These are phyloP conservation scores for Myotis myotis DNA, from an alignment of 2,797 vertebrate genomes.

Conservation along the genomic window DNA sequence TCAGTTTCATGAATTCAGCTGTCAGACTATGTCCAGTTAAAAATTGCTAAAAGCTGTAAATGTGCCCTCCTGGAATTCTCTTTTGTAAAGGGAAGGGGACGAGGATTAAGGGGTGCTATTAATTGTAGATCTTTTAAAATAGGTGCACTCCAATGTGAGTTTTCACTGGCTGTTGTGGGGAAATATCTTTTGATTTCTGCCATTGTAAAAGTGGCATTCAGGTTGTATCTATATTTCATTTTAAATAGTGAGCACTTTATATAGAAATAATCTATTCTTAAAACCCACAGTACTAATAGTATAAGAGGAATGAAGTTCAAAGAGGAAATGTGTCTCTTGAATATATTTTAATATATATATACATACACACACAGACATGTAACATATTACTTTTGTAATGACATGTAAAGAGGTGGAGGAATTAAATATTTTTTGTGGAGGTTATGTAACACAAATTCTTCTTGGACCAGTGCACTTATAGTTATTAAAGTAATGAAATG, in stretches of 20 bases:
- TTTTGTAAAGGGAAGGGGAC: conserved; percentile 72
- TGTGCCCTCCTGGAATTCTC: conserved; percentile 80
- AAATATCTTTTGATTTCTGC: conserved; percentile 78
- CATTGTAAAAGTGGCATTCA: conserved; percentile 71
- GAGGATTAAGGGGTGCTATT: conserved; percentile 73
- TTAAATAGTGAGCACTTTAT: conserved; percentile 66
- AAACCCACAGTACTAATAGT: conserved; percentile 66
- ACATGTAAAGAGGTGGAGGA: conserved; percentile 58
- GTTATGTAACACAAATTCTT: conserved; percentile 77
- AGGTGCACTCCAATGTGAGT: conserved; percentile 76
- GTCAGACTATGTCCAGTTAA: conserved; percentile 84
- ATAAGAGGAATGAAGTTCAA: conserved; percentile 50
- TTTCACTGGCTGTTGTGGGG: conserved; percentile 73
- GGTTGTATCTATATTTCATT: conserved; percentile 69
- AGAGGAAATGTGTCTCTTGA: neutral
- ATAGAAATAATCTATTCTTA: conserved; percentile 60
- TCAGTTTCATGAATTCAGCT: conserved; percentile 84
- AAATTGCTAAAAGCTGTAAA: conserved; percentile 84
- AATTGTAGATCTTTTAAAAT: conserved; percentile 79
- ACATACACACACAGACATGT: neutral
- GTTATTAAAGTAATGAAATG: conserved; percentile 58
- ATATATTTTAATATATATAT: conserved; percentile 52
- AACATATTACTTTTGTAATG: conserved; percentile 56
- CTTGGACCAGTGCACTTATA: conserved; percentile 34
- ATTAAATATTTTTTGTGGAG: conserved; percentile 68